Base-by-base conservation (phyloP, 2,888 invertebrate genomes). In the Napeogenes inachia region DNA sequence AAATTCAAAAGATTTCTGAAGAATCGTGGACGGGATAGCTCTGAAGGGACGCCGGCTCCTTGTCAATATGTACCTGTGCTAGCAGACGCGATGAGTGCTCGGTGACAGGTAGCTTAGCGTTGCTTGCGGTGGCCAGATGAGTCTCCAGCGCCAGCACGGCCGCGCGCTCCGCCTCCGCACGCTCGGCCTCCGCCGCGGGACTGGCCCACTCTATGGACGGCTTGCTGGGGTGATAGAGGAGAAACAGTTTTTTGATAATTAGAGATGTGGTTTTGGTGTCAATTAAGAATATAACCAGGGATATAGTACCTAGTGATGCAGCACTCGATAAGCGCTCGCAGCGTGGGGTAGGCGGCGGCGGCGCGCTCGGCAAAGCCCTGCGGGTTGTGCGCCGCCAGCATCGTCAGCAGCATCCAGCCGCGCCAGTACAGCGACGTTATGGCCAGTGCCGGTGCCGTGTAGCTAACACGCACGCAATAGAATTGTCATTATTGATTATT, bases 351-450 rank as follows among this genome's bases (percentile, higher is more conserved):
- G 71, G 95, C 94, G 73, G 94, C 93, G 94, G 98, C 98, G 45
- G 96, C 97, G 60, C 95, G 91, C 69, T 94, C 93, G 12, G 98
- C 98, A 86, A 98, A 96, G 13, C 94, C 93, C 0, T 93, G 89
- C 0, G 99, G 98, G 92, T 98, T 99, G 85, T 98, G 98, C 0
- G 98, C 97, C 13, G 96, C 95, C 68, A 99, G 88, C 85, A 98
- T 95, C 53, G 97, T 86, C 71, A 99, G 89, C 73, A 87, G 73
- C 63, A 84, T 62, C 98, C 98, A 98, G 30, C 95, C 95, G 85
- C 98, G 98, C 99, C 99, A 99, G 85, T 98, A 99, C 61, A 96
- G 90, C 64, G 94, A 94, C n/a, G 96, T 94, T 74, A 99, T 97
- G 2, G 97, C 98, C 75, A 99, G 88, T 70, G 94, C 94, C 0